phyloP scores from a whole-genome alignment of 2,113 vertebrate genomes.

The Dicrurus megarhynchus region DNA sequence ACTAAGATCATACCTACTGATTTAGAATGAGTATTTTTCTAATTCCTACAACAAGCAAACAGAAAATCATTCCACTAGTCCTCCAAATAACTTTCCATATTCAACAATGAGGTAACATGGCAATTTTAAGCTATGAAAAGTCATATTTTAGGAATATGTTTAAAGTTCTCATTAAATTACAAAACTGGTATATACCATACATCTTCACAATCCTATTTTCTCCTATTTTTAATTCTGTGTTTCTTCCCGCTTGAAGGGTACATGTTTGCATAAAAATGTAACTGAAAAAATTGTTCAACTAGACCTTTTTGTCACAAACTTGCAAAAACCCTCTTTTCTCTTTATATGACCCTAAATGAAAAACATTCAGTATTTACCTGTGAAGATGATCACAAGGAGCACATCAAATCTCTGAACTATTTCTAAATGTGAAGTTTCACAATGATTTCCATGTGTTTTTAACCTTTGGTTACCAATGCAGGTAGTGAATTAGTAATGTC shows the following conservation, averaged over 20 bases:
- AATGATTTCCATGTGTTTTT: conserved; percentile 23
- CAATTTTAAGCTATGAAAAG: background rate
- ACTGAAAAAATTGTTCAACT: background rate
- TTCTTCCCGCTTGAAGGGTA: background rate
- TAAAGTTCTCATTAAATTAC: background rate
- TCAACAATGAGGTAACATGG: background rate
- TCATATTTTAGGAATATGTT: background rate
- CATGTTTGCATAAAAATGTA: background rate
- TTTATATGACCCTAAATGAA: background rate
- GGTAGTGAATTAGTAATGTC: conserved; percentile 8
- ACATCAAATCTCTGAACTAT: conserved; percentile 38
- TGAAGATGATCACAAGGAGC: conserved; percentile 32
- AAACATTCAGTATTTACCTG: conserved; percentile 36
- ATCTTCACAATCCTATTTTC: background rate
- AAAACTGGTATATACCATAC: background rate
- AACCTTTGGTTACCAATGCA: conserved; percentile 9
- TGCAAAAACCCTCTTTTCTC: background rate
- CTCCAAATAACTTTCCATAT: background rate
- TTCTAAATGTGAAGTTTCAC: conserved; percentile 39
- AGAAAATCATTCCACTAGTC: background rate
- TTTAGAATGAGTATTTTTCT: background rate
- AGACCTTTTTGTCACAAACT: background rate
- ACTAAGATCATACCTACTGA: background rate
- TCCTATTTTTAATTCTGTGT: background rate
- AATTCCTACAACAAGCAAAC: background rate